Conservation (phyloP, 37 sponge, comb jelly and placozoan species). For the Hexactinellida sp. region DNA sequence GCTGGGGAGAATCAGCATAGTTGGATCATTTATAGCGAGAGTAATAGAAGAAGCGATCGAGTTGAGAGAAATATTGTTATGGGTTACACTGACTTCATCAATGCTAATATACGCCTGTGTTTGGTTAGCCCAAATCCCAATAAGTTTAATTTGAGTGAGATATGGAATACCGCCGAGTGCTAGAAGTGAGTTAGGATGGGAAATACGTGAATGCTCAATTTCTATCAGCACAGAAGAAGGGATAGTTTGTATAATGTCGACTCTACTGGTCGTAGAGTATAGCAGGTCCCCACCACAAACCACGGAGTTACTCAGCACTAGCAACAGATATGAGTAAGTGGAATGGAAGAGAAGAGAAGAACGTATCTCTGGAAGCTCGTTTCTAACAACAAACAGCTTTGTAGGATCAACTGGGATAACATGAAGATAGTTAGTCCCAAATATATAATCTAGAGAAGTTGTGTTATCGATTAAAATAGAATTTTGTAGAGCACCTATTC, state of each 20-base stretch:
- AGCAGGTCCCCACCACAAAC: not conserved
- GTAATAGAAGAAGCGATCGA: not conserved
- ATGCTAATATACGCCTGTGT: not conserved
- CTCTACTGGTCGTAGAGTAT: not conserved
- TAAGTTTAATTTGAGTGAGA: not conserved
- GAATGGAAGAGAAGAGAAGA: not conserved
- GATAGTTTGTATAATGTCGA: not conserved
- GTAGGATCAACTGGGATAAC: not conserved
- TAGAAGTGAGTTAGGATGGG: not conserved
- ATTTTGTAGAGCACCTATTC: not conserved
- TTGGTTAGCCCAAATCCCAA: not conserved
- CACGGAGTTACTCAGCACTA: not conserved
- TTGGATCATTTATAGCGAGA: not conserved
- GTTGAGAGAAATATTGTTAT: not conserved
- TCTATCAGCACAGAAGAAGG: not conserved
- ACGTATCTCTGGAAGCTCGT: not conserved
- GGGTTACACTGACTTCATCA: not conserved
- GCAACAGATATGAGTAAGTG: not conserved
- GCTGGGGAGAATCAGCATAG: not conserved
- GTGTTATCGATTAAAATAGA: not conserved
- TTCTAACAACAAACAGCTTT: not conserved
- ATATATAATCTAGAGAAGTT: not conserved
- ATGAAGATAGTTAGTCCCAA: not conserved
- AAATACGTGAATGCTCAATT: not conserved
- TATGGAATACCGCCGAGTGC: not conserved